Evolutionary conservation across 2,888 invertebrate genomes (phyloP).

Genomic region (Gryllus longicercus): DNA sequence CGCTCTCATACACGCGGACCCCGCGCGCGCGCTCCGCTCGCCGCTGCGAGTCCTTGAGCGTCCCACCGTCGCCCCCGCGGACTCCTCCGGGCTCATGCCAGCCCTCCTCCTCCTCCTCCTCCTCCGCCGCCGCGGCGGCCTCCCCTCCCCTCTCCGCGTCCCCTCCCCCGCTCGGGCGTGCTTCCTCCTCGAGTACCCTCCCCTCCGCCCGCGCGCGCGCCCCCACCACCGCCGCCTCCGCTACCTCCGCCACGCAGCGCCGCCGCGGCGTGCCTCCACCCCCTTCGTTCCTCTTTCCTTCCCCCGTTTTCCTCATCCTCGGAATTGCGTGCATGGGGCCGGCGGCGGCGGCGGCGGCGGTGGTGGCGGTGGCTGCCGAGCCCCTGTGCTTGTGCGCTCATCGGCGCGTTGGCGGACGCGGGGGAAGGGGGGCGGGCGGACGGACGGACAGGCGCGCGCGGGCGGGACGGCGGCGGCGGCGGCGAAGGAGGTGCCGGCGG

Average conservation of each 20-base stretch:
- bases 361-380: neutral
- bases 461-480: neutral
- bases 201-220: neutral
- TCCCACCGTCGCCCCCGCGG: neutral
- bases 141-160: neutral
- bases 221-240: neutral
- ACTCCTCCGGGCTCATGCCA: neutral
- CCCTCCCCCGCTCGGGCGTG: neutral
- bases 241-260: neutral
- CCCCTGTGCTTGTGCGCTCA: neutral
- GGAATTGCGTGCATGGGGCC: conserved; percentile 17
- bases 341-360: neutral
- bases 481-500: neutral
- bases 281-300: conserved; percentile 17
- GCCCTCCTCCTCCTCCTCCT: neutral
- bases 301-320: conserved; percentile 10
- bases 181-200: neutral
- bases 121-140: neutral
- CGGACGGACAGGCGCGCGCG: neutral
- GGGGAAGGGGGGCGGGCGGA: neutral
- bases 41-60: neutral
- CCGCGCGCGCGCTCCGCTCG: neutral
- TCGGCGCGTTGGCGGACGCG: neutral
- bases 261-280: neutral
- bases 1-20: neutral